Evolutionary conservation across 2,797 vertebrate species (phyloP).

Genomic region (Molossus molossus): DNA sequence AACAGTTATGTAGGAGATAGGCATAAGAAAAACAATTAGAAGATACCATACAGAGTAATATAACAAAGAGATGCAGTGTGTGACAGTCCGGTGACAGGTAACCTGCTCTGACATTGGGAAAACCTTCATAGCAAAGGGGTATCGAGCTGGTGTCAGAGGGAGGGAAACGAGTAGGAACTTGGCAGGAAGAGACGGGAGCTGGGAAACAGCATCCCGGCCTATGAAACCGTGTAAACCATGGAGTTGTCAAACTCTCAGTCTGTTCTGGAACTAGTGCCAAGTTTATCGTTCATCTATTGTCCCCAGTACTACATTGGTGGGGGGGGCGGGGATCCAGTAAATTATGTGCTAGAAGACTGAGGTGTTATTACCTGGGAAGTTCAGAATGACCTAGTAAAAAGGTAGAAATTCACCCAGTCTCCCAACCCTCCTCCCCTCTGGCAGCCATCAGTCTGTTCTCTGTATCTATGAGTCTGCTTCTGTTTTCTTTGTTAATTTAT

Average conservation of each 20-base stretch:
- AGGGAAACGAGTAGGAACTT: neutral
- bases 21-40: neutral
- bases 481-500: neutral
- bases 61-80: neutral
- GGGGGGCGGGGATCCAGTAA: neutral
- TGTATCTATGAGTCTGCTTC: neutral
- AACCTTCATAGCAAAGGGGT: neutral
- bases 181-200: neutral
- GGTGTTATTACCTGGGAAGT: neutral
- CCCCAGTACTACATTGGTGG: neutral
- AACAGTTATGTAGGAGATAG: neutral
- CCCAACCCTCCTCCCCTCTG: too few relatives aligned
- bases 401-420: neutral
- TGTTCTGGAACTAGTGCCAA: neutral
- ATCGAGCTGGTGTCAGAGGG: neutral
- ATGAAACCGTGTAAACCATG: neutral
- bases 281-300: neutral
- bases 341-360: neutral
- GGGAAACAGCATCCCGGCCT: neutral
- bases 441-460: neutral
- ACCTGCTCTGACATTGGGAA: neutral
- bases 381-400: conserved; percentile 38
- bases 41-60: neutral
- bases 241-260: neutral
- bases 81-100: neutral